Base-by-base conservation (phyloP, 1,140 invertebrate genomes). In the Aradophagus sp. region DNA sequence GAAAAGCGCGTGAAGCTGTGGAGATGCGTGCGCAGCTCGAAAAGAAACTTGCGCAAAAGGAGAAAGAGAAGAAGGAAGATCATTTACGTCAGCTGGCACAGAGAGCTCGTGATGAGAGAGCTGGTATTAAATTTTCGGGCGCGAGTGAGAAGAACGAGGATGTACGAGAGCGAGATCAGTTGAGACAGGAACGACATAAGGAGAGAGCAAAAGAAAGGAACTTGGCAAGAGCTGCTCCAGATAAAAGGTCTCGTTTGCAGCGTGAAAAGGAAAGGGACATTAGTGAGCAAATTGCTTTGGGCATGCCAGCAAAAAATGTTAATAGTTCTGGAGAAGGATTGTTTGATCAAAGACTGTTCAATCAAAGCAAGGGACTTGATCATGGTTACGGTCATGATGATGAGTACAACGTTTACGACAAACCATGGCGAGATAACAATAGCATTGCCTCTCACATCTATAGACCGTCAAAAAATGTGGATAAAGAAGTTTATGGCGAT, bases 21-120 rank as follows among this genome's bases (percentile, higher is more conserved):
- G 97, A 99, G 83, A 95, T 95, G 79, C 87, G 98, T 44, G 95
- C 97, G 0, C 96, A 99, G 80, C 86, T 99, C 1, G 97, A 99
- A 78, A 96, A 96, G 86, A 96, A 97, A 86, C 82, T 99, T 58
- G 97, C 97, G 0, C 96, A 99, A 77, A 97, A 98, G 77, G 97
- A 99, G 82, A 99, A 99, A 77, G 96, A 99, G 78, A 97, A 96
- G 86, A 99, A 99, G 76, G 98, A 99, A 85, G 97, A 98, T 72
- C 92, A 95, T 85, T 85, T 99, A 68, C 87, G 96, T 35, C 90
- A 94, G 80, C 86, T 99, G 77, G 98, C 98, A 11, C 95, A 97
- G 81, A 93, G 97, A 79, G 98, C 98, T 0, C 89, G 98, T 62
- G 96, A 99, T 74, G 96, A 98, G 78, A 88, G 97, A 70, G 96